Evolutionary conservation across 2,797 vertebrate genomes (phyloP), one percentile per base, ranked within the genome.

Genomic region (Phrynocephalus forsythii): DNA sequence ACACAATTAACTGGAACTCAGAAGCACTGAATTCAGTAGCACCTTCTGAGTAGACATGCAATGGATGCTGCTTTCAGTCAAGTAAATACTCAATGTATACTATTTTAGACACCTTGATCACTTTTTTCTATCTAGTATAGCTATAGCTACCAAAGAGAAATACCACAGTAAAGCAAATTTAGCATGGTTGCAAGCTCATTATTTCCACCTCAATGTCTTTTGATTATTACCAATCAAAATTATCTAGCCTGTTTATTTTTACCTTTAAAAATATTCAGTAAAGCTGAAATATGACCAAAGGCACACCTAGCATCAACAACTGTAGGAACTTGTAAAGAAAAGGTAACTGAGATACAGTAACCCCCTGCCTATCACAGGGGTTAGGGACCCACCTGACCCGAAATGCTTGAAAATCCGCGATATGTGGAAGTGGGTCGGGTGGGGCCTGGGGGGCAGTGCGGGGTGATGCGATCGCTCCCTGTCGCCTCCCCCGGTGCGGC

Each of bases 221-320:
- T 52, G 28, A 56, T 85, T 8, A 63, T 80, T 66, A 24, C 52
- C 63, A 38, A 86, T 63, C 56, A 73, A 66, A 81, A 73, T 24
- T 24, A 15, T 81, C 38, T 73, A 28, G 24, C 78, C 77, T 75
- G 28, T 33, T 88, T 80, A 67, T 84, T 84, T 73, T 80, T 71
- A 24, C 82, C 68, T 38, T 60, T 84, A 80, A 15, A 80, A 88
- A 75, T 88, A 73, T 50, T 28, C 11, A 28, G 60, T 22, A 83
- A 75, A 50, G 22, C 38, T 22, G 68, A 73, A 63, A 28, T 20
- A 52, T 84, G 63, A 33, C 76, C 38, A 84, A 75, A 88, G 67
- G 52, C 18, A 72, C 79, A 56, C 20, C 38, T 73, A 30, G 68
- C 52, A 67, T 50, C 52, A 33, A 26, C 26, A 50, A 67, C 6